phyloP scores from a whole-genome alignment of 1,140 invertebrate species.

The Drosophila melanogaster region DNA sequence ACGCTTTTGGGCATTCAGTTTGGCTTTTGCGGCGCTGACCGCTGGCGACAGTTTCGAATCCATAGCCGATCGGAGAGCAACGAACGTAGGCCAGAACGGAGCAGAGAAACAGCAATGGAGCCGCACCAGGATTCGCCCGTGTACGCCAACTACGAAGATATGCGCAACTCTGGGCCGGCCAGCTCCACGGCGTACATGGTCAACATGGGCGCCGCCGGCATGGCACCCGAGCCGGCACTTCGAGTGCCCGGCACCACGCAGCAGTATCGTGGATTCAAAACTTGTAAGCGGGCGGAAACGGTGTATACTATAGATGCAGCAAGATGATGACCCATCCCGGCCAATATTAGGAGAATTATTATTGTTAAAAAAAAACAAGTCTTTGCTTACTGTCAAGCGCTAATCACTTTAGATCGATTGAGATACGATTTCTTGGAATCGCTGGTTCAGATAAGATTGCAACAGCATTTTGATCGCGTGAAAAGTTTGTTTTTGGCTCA shows the following conservation, averaged over 20 bases:
- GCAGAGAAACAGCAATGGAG: constrained; percentile 16
- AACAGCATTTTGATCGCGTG: constrained; percentile 6
- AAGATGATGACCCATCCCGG: too few relatives aligned
- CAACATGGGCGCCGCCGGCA: constrained; percentile 25
- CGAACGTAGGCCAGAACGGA: background rate
- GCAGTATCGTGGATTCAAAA: constrained; percentile 60
- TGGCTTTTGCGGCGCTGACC: constrained; percentile 1
- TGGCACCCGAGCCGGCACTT: background rate
- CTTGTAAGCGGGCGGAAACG: constrained; percentile 35
- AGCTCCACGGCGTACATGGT: constrained; percentile 56
- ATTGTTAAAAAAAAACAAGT: background rate
- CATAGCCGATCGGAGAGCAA: constrained; percentile 20
- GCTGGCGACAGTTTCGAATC: constrained; percentile 25
- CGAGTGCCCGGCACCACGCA: constrained; percentile 5
- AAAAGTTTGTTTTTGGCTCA: background rate
- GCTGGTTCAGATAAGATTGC: constrained; percentile 20
- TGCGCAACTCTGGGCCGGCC: constrained; percentile 49
- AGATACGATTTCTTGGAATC: constrained; percentile 11
- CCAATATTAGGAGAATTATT: background rate
- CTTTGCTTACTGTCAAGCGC: background rate
- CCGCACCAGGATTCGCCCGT: constrained; percentile 42
- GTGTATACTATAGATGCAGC: too few relatives aligned
- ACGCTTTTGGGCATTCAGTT: constrained; percentile 7
- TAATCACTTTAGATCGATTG: constrained; percentile 14
- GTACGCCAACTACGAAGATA: constrained; percentile 68